Conservation (phyloP, 2,113 vertebrate genomes). For the Ploceus nigricollis region DNA sequence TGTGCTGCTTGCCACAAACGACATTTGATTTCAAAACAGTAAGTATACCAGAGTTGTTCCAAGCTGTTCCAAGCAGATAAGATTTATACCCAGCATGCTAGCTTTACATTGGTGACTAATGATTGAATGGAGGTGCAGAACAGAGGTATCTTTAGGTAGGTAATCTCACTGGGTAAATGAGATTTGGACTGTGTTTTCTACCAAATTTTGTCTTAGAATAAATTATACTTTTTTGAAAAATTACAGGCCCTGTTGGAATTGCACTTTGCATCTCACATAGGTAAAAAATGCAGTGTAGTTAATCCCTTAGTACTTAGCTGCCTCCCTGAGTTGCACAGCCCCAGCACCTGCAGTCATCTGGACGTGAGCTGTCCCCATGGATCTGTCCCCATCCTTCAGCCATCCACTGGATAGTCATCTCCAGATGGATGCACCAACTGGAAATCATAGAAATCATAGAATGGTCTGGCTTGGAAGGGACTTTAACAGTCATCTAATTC, state of each 20-base stretch:
- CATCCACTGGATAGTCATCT: not conserved
- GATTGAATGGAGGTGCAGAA: not conserved
- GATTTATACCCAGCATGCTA: not conserved
- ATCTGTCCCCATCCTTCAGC: not conserved
- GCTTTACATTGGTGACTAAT: not conserved
- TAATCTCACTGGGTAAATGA: not conserved
- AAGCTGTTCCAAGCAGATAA: conserved; percentile 23
- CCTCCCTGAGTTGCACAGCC: not conserved
- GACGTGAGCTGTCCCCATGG: not conserved
- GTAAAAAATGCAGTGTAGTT: not conserved
- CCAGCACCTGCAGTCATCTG: not conserved
- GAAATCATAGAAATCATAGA: not conserved
- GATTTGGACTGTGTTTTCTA: not conserved
- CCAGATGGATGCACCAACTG: not conserved
- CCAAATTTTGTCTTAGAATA: not conserved
- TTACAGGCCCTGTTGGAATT: not conserved
- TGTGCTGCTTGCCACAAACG: not conserved
- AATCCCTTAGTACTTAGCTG: not conserved
- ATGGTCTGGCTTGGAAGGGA: not conserved
- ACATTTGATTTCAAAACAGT: not conserved
- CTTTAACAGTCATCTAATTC: not conserved
- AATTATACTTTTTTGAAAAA: not conserved
- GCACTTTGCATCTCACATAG: not conserved
- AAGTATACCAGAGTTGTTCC: not conserved
- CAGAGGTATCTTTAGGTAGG: not conserved